phyloP scores from a whole-genome alignment of 1,140 invertebrate species.

The Drosophila suzukii region DNA sequence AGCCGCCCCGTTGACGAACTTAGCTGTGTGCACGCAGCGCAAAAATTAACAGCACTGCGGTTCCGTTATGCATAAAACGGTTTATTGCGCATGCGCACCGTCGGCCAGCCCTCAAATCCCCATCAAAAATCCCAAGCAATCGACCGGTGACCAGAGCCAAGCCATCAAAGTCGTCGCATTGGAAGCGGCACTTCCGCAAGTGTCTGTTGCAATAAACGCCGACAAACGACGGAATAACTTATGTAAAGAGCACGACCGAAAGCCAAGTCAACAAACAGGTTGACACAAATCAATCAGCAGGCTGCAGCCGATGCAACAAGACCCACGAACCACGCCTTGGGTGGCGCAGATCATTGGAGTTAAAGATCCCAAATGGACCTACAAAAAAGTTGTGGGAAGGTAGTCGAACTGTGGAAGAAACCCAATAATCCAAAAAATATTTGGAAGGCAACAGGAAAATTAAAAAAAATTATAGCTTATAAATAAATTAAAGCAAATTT shows the following conservation, averaged over 20 bases:
- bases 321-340: constrained; percentile 26
- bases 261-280: constrained; percentile 59
- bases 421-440: too few species aligned
- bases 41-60: constrained; percentile 59
- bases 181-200: constrained; percentile 64
- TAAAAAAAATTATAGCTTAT: too few species aligned
- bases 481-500: too few species aligned
- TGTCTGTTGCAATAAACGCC: constrained; percentile 66
- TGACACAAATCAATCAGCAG: constrained; percentile 70
- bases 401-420: too few species aligned
- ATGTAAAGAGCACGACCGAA: constrained; percentile 56
- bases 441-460: too few species aligned
- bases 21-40: constrained; percentile 54
- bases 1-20: constrained; percentile 30
- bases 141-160: constrained; percentile 33
- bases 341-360: constrained; percentile 5
- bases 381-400: too few species aligned
- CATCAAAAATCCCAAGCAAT: constrained; percentile 14
- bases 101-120: constrained; percentile 14
- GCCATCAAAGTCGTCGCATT: constrained; percentile 28
- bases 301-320: constrained; percentile 52
- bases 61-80: constrained; percentile 78
- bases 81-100: constrained; percentile 76
- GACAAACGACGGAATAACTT: constrained; percentile 45
- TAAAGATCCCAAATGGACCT: background rate